Conservation (phyloP, 2,113 vertebrate species). For the Trogon surrucura region DNA sequence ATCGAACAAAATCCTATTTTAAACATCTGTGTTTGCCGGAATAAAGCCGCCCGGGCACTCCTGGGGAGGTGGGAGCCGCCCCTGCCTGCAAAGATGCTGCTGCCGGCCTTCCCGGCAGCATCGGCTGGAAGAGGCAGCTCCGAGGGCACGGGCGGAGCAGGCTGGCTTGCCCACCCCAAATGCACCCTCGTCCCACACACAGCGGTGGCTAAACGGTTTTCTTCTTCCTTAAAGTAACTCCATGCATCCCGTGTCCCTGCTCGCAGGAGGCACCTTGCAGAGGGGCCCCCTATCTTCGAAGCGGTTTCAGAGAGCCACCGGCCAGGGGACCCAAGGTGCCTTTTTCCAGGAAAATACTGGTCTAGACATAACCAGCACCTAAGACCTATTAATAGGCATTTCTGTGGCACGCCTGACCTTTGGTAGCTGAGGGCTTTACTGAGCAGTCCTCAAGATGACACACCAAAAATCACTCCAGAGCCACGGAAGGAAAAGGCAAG, state of each 20-base stretch:
- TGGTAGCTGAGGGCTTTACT: not conserved
- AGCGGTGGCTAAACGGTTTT: not conserved
- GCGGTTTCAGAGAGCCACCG: accelerated
- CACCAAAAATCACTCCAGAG: not conserved
- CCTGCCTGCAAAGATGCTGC: not conserved
- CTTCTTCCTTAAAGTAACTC: not conserved
- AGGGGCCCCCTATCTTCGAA: not conserved
- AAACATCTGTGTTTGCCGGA: conserved; percentile 61
- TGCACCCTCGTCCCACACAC: accelerated
- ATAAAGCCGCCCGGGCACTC: conserved; percentile 15
- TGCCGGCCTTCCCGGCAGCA: not conserved
- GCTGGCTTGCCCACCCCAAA: too few relatives aligned
- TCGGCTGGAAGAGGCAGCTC: not conserved
- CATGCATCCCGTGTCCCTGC: not conserved
- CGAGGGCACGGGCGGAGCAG: not conserved
- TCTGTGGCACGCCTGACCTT: not conserved
- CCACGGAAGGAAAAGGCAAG: not conserved
- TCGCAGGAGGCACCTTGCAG: not conserved
- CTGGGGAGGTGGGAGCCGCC: not conserved
- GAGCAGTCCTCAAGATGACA: not conserved
- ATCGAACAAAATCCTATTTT: conserved; percentile 74
- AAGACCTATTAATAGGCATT: not conserved
- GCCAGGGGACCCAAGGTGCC: not conserved
- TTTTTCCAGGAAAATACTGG: not conserved
- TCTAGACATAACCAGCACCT: not conserved